Percentiles rank a stretch among this genome's conserved stretches.
phyloP scores from a whole-genome alignment of 2,888 invertebrate genomes.

The Cantharis lateralis region DNA sequence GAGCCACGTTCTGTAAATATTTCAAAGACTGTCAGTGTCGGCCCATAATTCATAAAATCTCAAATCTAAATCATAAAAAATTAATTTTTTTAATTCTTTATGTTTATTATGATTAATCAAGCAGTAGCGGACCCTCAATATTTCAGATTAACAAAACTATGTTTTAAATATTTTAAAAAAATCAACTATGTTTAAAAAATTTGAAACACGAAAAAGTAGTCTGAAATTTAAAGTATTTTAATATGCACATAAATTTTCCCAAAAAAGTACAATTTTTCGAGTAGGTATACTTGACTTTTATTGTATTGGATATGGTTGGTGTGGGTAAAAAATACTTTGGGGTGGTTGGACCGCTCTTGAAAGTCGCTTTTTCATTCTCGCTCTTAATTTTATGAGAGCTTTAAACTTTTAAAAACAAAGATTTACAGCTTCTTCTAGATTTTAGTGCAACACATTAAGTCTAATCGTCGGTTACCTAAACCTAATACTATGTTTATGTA shows the following conservation, averaged over 20 bases:
- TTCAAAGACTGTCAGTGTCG: no score
- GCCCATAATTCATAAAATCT: no score
- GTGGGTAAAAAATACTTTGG: background rate
- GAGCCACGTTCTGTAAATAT: no score
- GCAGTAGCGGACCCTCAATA: no score
- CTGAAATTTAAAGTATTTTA: background rate
- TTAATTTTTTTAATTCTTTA: no score
- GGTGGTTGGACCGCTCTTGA: background rate
- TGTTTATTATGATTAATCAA: no score
- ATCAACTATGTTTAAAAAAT: no score
- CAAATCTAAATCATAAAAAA: no score
- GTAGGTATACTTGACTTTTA: background rate
- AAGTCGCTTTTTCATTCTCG: background rate
- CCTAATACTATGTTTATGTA: slow-evolving; percentile 19
- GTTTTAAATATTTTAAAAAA: no score
- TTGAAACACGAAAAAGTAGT: no score
- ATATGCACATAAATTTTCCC: background rate
- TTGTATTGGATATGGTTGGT: background rate
- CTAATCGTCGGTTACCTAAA: slow-evolving; percentile 21
- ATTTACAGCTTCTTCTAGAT: background rate
- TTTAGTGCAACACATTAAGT: slow-evolving; percentile 16
- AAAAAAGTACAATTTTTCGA: background rate
- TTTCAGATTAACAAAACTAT: no score
- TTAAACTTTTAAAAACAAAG: background rate
- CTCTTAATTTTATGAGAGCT: slow-evolving; percentile 20